phyloP scores from a whole-genome alignment of 2,797 vertebrate genomes.

The Helarctos malayanus region DNA sequence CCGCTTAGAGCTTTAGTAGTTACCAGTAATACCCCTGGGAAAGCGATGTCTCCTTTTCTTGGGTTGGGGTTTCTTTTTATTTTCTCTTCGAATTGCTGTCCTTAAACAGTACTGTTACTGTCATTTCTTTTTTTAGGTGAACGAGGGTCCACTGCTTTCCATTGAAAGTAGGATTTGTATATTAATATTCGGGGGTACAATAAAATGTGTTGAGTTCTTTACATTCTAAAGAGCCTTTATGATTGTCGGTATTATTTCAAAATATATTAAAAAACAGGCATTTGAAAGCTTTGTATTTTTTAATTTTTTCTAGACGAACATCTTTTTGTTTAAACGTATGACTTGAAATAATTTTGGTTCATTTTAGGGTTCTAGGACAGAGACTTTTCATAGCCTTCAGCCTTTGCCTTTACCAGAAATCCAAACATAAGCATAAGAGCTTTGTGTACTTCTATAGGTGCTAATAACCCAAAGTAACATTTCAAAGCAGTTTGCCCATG shows the following conservation, averaged over 20 bases:
- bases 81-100: slow-evolving; percentile 31
- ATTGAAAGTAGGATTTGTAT: slow-evolving; percentile 38
- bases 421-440: neutral
- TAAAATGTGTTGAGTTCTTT: slow-evolving; percentile 21
- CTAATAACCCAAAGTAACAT: neutral
- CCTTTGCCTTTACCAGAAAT: slow-evolving; percentile 42
- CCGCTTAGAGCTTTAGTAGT: slow-evolving; percentile 37
- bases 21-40: neutral
- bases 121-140: slow-evolving; percentile 42
- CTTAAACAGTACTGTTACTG: neutral
- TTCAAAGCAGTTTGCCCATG: slow-evolving; percentile 15
- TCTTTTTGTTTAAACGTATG: slow-evolving; percentile 23
- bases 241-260: neutral
- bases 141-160: neutral
- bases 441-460: slow-evolving; percentile 22
- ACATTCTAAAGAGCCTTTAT: slow-evolving; percentile 21
- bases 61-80: slow-evolving; percentile 19
- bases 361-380: slow-evolving; percentile 8
- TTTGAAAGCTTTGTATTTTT: slow-evolving; percentile 14
- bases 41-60: slow-evolving; percentile 13
- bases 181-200: neutral
- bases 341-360: slow-evolving; percentile 49
- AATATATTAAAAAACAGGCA: neutral
- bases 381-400: neutral
- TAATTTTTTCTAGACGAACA: neutral